Percentiles rank a stretch among this genome's conserved stretches.
Evolutionary conservation across 2,888 invertebrate species (phyloP).

Genomic region (Agrochola circellaris): DNA sequence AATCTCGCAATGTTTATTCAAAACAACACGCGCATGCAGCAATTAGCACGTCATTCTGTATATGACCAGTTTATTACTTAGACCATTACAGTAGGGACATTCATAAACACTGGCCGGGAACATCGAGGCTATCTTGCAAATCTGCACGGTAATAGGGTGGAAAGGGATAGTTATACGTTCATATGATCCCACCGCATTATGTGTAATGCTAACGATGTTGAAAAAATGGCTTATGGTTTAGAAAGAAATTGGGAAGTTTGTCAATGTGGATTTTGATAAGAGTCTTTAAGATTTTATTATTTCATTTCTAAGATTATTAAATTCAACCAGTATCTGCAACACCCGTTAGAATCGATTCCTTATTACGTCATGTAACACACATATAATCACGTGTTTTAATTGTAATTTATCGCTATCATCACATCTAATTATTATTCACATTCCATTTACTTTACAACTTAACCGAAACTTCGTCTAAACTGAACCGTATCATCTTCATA

Average conservation of each 20-base stretch:
- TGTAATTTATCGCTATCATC: conserved; percentile 8
- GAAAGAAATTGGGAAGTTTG: conserved; percentile 24
- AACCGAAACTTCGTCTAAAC: conserved; percentile 18
- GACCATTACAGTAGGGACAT: conserved; percentile 69
- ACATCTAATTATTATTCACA: background rate
- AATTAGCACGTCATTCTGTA: conserved; percentile 55
- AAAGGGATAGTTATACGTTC: conserved; percentile 67
- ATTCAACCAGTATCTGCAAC: background rate
- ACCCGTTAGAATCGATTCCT: background rate
- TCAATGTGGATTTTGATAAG: conserved; percentile 7
- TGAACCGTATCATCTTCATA: conserved; percentile 14
- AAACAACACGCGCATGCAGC: conserved; percentile 29
- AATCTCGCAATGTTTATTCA: conserved; percentile 22
- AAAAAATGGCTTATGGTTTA: conserved; percentile 32
- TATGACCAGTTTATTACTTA: conserved; percentile 70
- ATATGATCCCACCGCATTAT: conserved; percentile 51
- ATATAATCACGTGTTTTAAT: background rate
- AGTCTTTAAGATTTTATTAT: background rate
- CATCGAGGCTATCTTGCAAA: conserved; percentile 72
- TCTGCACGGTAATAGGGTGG: conserved; percentile 73
- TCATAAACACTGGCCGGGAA: conserved; percentile 73
- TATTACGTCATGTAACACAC: too few relatives aligned
- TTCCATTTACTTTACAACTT: conserved; percentile 28
- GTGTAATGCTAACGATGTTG: conserved; percentile 48
- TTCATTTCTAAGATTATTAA: background rate